Evolutionary conservation across 2,888 invertebrate species (phyloP).

Genomic region (Agriopis leucophaearia): DNA sequence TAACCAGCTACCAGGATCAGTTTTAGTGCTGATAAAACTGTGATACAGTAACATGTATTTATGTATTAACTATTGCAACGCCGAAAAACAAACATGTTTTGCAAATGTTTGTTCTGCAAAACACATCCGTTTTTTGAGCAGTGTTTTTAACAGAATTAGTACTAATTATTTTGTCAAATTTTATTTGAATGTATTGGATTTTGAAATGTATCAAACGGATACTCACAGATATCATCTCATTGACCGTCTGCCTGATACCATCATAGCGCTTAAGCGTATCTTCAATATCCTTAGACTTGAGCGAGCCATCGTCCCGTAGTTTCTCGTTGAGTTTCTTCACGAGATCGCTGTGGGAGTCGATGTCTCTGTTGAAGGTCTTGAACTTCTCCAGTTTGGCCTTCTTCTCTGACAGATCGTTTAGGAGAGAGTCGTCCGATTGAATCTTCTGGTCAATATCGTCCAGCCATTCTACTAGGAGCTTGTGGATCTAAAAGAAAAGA

Average conservation of each 20-base stretch:
- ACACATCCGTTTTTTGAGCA: too few relatives aligned
- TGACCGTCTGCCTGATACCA: constrained; percentile 88
- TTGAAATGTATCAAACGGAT: constrained; percentile 7
- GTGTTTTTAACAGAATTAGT: too few relatives aligned
- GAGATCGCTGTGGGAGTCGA: constrained; percentile 92
- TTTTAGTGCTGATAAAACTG: too few relatives aligned
- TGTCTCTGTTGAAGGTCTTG: constrained; percentile 93
- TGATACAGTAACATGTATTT: too few relatives aligned
- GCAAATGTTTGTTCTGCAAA: too few relatives aligned
- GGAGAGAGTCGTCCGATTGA: constrained; percentile 89
- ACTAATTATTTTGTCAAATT: too few relatives aligned
- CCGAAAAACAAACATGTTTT: too few relatives aligned
- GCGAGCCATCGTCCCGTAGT: constrained; percentile 89
- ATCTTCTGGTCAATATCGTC: constrained; percentile 95
- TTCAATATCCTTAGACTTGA: constrained; percentile 89
- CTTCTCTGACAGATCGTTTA: constrained; percentile 96
- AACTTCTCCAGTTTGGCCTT: constrained; percentile 95
- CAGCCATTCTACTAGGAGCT: constrained; percentile 94
- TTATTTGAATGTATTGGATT: too few relatives aligned
- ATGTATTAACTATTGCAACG: too few relatives aligned
- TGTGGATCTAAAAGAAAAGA: constrained; percentile 82
- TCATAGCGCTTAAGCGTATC: constrained; percentile 91
- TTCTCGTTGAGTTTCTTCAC: constrained; percentile 92
- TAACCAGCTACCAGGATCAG: too few relatives aligned
- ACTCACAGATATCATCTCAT: constrained; percentile 88